Percentiles rank a stretch among this genome's conserved stretches.
phyloP scores from a whole-genome alignment of 2,888 invertebrate species.

The Drosophila aldrichi region DNA sequence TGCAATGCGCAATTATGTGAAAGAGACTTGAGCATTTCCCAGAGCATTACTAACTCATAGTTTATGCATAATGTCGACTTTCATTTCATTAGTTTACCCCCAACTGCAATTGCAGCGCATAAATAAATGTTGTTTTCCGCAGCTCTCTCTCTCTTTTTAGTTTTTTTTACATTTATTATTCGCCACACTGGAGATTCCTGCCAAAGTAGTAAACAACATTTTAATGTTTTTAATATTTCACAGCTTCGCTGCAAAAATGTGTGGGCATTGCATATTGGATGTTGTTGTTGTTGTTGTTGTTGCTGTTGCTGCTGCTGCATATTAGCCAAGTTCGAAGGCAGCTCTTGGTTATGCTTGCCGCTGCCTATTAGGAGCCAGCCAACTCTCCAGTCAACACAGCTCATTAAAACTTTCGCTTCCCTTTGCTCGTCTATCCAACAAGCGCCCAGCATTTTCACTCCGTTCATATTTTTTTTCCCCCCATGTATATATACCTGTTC shows the following conservation, averaged over 20 bases:
- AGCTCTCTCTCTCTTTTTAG: background rate
- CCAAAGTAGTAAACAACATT: slow-evolving; percentile 74
- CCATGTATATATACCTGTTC: background rate
- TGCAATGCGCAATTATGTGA: slow-evolving; percentile 56
- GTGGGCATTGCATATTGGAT: slow-evolving; percentile 6
- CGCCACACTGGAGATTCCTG: slow-evolving; percentile 50
- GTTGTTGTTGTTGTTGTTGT: background rate
- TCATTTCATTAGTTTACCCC: slow-evolving; percentile 69
- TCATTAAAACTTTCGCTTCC: slow-evolving; percentile 73
- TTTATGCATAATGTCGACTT: slow-evolving; percentile 66
- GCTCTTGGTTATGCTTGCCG: slow-evolving; percentile 34
- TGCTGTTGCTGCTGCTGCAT: slow-evolving; percentile 28
- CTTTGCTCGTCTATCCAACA: slow-evolving; percentile 16
- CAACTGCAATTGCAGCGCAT: slow-evolving; percentile 47
- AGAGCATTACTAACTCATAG: slow-evolving; percentile 75
- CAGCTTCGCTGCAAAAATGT: slow-evolving; percentile 24
- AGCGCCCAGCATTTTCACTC: background rate
- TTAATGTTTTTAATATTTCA: slow-evolving; percentile 78
- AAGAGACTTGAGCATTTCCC: slow-evolving; percentile 51
- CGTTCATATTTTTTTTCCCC: background rate
- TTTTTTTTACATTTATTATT: slow-evolving; percentile 26
- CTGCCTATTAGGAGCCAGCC: slow-evolving; percentile 46
- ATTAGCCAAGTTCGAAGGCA: slow-evolving; percentile 62
- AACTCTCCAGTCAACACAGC: slow-evolving; percentile 59
- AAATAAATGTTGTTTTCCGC: slow-evolving; percentile 50